Evolutionary conservation across 2,797 vertebrate species (phyloP).

Genomic region (Tolypeutes matacus): DNA sequence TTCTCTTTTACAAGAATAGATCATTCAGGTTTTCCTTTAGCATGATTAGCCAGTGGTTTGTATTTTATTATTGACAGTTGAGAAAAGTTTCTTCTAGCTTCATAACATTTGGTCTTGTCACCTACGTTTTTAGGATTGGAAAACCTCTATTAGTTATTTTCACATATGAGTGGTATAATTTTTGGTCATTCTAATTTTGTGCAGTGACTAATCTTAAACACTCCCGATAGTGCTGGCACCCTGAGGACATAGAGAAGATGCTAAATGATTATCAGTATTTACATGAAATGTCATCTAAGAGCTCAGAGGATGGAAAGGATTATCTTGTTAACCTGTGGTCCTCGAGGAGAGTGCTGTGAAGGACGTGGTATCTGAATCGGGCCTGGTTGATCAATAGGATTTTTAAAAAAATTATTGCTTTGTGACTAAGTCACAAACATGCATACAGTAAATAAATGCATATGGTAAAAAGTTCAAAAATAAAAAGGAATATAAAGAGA

Average conservation of each 20-base stretch:
- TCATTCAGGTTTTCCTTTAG: neutral
- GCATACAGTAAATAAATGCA: no score
- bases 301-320: neutral
- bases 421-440: neutral
- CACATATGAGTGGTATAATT: neutral
- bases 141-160: neutral
- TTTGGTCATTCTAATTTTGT: neutral
- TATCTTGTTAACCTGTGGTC: no score
- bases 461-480: neutral
- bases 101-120: neutral
- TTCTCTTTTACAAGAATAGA: neutral
- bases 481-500: neutral
- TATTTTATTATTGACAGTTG: slow-evolving; percentile 1
- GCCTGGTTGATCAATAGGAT: neutral
- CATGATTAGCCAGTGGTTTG: neutral
- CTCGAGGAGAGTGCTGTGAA: neutral
- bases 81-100: neutral
- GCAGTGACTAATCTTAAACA: neutral
- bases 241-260: neutral
- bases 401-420: neutral
- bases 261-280: neutral
- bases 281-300: no score
- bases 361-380: neutral
- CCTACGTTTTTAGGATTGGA: neutral
- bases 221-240: neutral